Conservation (phyloP, 2,797 vertebrate species). For the Gymnoscopelus braueri region DNA sequence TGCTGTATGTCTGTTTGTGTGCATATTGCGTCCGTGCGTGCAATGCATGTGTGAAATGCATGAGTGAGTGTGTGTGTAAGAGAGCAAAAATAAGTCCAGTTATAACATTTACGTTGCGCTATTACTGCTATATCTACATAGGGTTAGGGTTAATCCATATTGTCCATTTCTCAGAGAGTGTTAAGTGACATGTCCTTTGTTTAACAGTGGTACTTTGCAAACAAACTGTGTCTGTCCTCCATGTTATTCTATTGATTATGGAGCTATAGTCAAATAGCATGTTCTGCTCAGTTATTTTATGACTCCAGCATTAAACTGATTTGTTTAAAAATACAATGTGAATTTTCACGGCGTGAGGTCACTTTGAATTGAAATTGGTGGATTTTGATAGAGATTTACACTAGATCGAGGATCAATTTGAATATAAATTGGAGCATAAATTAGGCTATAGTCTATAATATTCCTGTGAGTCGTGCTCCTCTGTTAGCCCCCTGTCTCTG, state of each 20-base stretch:
- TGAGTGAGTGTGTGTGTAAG: constrained; percentile 3
- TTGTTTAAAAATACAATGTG: too few species aligned
- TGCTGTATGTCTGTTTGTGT: constrained; percentile 9
- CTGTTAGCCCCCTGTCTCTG: not conserved
- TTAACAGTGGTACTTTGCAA: constrained; percentile 24
- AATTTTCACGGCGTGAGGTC: too few species aligned
- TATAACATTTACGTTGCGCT: constrained; percentile 53
- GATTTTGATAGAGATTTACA: too few species aligned
- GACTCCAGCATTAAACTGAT: too few species aligned
- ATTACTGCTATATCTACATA: not conserved
- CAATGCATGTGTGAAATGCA: not conserved
- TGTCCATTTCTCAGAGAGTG: constrained; percentile 15
- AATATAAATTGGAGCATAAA: not conserved
- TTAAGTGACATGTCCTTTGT: constrained; percentile 11
- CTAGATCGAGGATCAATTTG: constrained; percentile 2
- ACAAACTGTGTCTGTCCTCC: constrained; percentile 38
- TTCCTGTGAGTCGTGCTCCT: too few species aligned
- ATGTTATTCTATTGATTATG: constrained; percentile 10
- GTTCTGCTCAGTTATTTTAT: too few species aligned
- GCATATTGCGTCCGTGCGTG: not conserved
- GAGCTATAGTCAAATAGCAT: too few species aligned
- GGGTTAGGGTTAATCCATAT: too few species aligned
- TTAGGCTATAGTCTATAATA: too few species aligned
- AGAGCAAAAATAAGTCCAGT: constrained; percentile 39
- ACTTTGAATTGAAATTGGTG: too few species aligned